Evolutionary conservation across 2,113 vertebrate genomes (phyloP).

Genomic region (Rissa tridactyla): DNA sequence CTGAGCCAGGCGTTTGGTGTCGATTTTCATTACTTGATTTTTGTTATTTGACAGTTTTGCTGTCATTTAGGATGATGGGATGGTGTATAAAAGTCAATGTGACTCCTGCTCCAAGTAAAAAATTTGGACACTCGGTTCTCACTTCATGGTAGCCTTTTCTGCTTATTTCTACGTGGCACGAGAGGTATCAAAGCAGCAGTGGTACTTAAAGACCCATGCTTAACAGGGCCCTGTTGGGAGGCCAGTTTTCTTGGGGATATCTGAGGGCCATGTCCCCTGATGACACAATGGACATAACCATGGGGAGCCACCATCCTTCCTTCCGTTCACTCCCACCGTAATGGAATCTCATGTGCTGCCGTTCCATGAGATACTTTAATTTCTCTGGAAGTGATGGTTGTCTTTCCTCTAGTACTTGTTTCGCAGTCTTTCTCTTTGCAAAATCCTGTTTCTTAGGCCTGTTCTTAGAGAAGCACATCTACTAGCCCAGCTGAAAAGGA

Average conservation of each 20-base stretch:
- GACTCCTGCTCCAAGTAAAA: background rate
- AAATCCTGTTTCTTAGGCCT: background rate
- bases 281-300: background rate
- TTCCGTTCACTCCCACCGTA: accelerated
- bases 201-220: background rate
- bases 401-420: background rate
- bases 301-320: background rate
- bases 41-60: background rate
- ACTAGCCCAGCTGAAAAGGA: background rate
- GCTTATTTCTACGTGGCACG: background rate
- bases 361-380: background rate
- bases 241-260: background rate
- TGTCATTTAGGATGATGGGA: background rate
- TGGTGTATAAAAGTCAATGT: background rate
- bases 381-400: background rate
- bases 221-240: background rate
- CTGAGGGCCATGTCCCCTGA: accelerated
- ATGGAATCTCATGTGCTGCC: background rate
- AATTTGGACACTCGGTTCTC: background rate
- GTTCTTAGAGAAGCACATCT: background rate
- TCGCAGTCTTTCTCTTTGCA: background rate
- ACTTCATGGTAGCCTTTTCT: background rate
- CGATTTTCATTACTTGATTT: background rate
- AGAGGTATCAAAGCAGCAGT: background rate
- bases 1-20: conserved; percentile 22